A percentile compares a stretch with the other conserved stretches of the same genome.
These are phyloP conservation scores for Melinaea marsaeus DNA, from an alignment of 2,888 invertebrate species.

Conservation along the genomic window DNA sequence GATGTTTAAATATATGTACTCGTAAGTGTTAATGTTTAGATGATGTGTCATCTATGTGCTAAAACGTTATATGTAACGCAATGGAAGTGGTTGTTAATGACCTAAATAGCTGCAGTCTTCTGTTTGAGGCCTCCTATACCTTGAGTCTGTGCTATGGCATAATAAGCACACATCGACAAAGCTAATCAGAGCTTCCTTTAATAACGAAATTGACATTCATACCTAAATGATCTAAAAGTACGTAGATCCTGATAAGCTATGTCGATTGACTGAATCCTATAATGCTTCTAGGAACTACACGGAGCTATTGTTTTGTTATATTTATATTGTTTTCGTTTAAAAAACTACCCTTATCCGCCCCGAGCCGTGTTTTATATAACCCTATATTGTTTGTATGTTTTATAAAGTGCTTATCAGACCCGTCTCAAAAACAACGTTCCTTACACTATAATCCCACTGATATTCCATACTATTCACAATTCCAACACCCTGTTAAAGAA, in stretches of 20 bases:
- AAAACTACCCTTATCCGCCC: slow-evolving; percentile 65
- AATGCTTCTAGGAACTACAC: slow-evolving; percentile 75
- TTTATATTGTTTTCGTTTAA: slow-evolving; percentile 64
- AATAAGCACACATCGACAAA: slow-evolving; percentile 52
- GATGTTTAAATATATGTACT: slow-evolving; percentile 54
- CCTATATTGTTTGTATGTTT: slow-evolving; percentile 57
- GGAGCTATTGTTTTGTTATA: slow-evolving; percentile 68
- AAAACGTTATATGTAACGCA: slow-evolving; percentile 78
- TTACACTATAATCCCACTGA: slow-evolving; percentile 56
- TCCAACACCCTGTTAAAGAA: slow-evolving; percentile 42
- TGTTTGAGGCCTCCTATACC: slow-evolving; percentile 54
- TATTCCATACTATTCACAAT: slow-evolving; percentile 58
- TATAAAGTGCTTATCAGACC: slow-evolving; percentile 58
- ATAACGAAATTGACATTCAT: background rate
- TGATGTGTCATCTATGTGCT: slow-evolving; percentile 66
- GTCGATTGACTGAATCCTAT: slow-evolving; percentile 57
- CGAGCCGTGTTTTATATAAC: slow-evolving; percentile 70
- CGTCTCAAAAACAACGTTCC: slow-evolving; percentile 53
- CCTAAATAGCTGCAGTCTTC: slow-evolving; percentile 66
- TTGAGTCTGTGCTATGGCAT: slow-evolving; percentile 62
- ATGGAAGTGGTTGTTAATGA: slow-evolving; percentile 66
- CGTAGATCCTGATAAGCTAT: slow-evolving; percentile 54
- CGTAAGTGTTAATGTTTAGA: slow-evolving; percentile 62
- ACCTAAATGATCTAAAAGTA: background rate
- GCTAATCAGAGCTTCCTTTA: slow-evolving; percentile 28